Base-by-base conservation (phyloP, 2,888 invertebrate species). In the Empis stercorea region DNA sequence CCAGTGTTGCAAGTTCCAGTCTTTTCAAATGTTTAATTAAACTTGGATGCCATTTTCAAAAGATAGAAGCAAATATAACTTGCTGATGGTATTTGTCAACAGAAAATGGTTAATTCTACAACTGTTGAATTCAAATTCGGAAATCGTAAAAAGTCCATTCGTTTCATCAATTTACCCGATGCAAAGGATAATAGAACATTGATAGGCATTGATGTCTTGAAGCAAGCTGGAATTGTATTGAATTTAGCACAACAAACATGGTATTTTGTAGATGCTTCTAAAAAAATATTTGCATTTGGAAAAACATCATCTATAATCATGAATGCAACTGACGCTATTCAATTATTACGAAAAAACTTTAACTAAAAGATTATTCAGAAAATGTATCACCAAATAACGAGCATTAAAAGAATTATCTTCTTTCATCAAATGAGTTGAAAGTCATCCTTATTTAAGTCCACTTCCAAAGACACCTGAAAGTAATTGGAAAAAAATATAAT, bases 41-140 rank as follows among this genome's bases (percentile, higher is more conserved):
- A 6, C 50, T 51, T 16, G 50, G 43, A 2, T 52, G 50, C 10
- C 14, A 11, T 13, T 54, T 55, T 16, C 32, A 36, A 15, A 43
- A 52, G 2, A 37, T 44, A 3, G 10, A 20, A 10, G 48, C 48
- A 1, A 30, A 48, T 15, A 43, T 54, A 1, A 0, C 44, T 52
- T 14, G 52, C 54, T 14, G 52, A 55, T 16, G 44, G 48, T 13
- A 14, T 30, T 2, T 20, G 14, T 32, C 30, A 44, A 34, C 40
- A 20, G 3, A 27, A 39, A 40, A 44, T 17, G 9, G 30, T 47
- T 4, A 10, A 20, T 20, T 20, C 36, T 6, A 41, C 36, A 23
- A 48, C 11, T 27, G 32, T 30, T 32, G 14, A 30, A 17, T n/a
- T 30, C n/a, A n/a, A n/a, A n/a, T 23, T 37, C 11, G 10, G 3